Evolutionary conservation across 1,140 invertebrate species (phyloP).

Genomic region (Colletes latitarsis): DNA sequence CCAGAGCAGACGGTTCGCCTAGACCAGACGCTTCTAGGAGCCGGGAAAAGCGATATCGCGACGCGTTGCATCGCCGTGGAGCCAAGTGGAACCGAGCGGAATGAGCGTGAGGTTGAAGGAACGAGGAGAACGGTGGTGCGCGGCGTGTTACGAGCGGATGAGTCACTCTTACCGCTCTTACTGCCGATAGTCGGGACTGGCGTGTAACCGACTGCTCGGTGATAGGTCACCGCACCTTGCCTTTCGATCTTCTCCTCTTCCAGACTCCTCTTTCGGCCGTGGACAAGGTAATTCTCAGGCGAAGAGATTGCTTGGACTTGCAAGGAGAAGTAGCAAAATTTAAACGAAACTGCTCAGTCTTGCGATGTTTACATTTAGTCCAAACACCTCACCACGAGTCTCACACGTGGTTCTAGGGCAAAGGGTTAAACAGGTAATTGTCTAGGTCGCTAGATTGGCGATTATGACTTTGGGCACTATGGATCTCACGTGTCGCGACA

Average conservation of each 20-base stretch:
- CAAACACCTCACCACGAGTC: no score
- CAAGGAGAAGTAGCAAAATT: no score
- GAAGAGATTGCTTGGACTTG: not conserved
- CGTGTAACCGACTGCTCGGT: constrained; percentile 60
- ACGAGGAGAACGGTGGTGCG: constrained; percentile 21
- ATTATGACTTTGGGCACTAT: no score
- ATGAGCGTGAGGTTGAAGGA: constrained; percentile 47
- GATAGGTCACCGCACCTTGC: constrained; percentile 73
- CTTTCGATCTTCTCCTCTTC: constrained; percentile 47
- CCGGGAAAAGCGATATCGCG: constrained; percentile 41
- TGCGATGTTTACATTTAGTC: no score
- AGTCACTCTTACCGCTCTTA: constrained; percentile 55
- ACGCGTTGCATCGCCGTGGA: constrained; percentile 26
- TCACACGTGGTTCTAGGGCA: no score
- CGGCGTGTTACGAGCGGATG: constrained; percentile 53
- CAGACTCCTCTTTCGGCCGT: not conserved
- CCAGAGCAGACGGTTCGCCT: not conserved
- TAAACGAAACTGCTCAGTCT: no score
- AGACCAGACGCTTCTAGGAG: constrained; percentile 14
- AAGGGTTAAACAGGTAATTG: no score
- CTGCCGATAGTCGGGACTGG: constrained; percentile 47
- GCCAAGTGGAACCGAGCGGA: constrained; percentile 64
- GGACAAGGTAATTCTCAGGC: constrained; percentile 21
- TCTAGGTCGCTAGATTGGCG: no score
- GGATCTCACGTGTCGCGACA: no score